phyloP scores from a whole-genome alignment of 2,888 invertebrate species.

The Pristionchus entomophagus region DNA sequence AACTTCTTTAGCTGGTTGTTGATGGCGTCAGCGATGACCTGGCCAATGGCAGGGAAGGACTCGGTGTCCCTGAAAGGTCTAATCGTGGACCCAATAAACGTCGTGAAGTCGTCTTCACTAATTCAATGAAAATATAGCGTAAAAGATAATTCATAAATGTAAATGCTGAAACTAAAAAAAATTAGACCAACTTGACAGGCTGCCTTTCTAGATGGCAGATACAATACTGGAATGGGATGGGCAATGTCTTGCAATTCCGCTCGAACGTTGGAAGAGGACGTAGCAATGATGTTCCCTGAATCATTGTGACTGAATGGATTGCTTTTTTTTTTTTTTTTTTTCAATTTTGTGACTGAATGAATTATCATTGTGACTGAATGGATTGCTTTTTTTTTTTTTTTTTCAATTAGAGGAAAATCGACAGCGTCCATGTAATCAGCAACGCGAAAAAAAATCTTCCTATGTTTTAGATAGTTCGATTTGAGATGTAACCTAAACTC shows the following conservation, averaged over 20 bases:
- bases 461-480: too few species aligned
- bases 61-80: not conserved
- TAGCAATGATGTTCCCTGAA: slow-evolving; percentile 24
- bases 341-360: not conserved
- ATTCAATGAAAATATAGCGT: too few species aligned
- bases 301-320: not conserved
- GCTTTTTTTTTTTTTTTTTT: not conserved
- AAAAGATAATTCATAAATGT: too few species aligned
- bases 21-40: slow-evolving; percentile 1
- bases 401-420: too few species aligned
- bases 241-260: not conserved
- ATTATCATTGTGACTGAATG: too few species aligned
- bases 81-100: not conserved
- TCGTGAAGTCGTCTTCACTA: too few species aligned
- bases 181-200: not conserved
- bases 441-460: too few species aligned
- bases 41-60: not conserved
- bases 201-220: slow-evolving; percentile 7
- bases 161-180: not conserved
- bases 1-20: not conserved
- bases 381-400: too few species aligned
- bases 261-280: slow-evolving; percentile 4
- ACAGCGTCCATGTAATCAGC: too few species aligned
- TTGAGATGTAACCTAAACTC: too few species aligned
- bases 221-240: slow-evolving; percentile 34